phyloP scores from a whole-genome alignment of 2,888 invertebrate species.

The Hermaeophaga mercurialis region DNA sequence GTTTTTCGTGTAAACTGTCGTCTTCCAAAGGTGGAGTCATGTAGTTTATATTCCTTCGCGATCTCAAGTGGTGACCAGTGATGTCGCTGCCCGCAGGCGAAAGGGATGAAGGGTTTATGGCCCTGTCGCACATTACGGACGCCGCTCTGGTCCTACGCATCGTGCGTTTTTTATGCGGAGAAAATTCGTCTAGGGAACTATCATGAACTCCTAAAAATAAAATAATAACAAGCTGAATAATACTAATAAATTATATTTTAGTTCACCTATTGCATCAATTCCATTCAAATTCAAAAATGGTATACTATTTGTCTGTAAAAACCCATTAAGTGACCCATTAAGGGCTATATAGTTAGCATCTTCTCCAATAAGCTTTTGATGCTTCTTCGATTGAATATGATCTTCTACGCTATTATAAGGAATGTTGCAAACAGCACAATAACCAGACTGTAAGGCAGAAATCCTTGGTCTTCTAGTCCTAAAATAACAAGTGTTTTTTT shows the following conservation, averaged over 20 bases:
- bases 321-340: conserved; percentile 67
- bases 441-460: conserved; percentile 62
- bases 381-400: conserved; percentile 76
- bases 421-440: conserved; percentile 80
- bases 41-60: conserved; percentile 54
- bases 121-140: conserved; percentile 37
- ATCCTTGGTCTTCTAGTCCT: conserved; percentile 48
- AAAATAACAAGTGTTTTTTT: not conserved
- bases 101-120: conserved; percentile 29
- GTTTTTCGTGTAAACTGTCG: conserved; percentile 50
- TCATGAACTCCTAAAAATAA: conserved; percentile 39
- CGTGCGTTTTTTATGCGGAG: conserved; percentile 38
- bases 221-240: not conserved
- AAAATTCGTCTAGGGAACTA: conserved; percentile 38
- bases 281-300: conserved; percentile 69
- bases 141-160: conserved; percentile 40
- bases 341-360: conserved; percentile 75
- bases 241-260: not conserved
- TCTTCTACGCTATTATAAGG: conserved; percentile 73
- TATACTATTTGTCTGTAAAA: conserved; percentile 68
- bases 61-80: conserved; percentile 53
- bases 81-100: conserved; percentile 49
- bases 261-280: conserved; percentile 54
- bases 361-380: conserved; percentile 74
- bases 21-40: conserved; percentile 55